Evolutionary conservation across 2,113 vertebrate species (phyloP), one percentile per base, ranked within the genome.

Genomic region (Boulengeromyrus knoepffleri): DNA sequence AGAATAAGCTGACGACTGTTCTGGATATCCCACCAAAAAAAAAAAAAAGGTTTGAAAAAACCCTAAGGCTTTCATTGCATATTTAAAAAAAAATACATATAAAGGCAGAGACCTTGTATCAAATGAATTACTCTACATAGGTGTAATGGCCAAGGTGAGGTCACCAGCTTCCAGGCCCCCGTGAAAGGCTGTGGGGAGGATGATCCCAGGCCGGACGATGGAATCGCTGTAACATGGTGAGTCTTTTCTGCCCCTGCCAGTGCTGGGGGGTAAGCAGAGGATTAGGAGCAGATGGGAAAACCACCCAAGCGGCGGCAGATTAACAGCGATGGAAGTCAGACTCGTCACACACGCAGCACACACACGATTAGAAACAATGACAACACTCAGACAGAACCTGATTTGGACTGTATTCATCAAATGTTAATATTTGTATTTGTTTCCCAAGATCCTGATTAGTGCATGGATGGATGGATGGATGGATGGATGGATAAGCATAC

Each of bases 1-100:
- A 91, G 94, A 94, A 93, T 92, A 91, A 93, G 91, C 90, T 88
- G 90, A 91, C 9, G 27, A 36, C 13, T 15, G 66, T 74, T 74
- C 66, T 15, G 31, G 66, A 70, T 70, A 70, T 74, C 70, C 31
- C 70, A 15, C 31, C n/a, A 5, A 80, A 80, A 80, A 47, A 47
- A 74, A 70, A 47, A 85, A 47, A n/a, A 46, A 47, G 7, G 24
- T 42, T 9, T 8, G 5, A 6, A 52, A 52, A 19, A 89, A 42
- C 12, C 31, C 31, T 80, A 15, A 46, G 46, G 66, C 27, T 89
- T 52, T 89, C 62, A 80, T 19, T 77, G 66, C 0, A 89, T 19
- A 45, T 62, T 88, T 88, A 19, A n/a, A 89, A 70, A 21, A 21
- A 89, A 84, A 15, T 21, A 50, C 24, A 56, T 58, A 39, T 62